Percentiles rank a stretch among this genome's conserved stretches.
These are phyloP conservation scores for Pocota personata DNA, from an alignment of 2,888 invertebrate species.

Conservation along the genomic window DNA sequence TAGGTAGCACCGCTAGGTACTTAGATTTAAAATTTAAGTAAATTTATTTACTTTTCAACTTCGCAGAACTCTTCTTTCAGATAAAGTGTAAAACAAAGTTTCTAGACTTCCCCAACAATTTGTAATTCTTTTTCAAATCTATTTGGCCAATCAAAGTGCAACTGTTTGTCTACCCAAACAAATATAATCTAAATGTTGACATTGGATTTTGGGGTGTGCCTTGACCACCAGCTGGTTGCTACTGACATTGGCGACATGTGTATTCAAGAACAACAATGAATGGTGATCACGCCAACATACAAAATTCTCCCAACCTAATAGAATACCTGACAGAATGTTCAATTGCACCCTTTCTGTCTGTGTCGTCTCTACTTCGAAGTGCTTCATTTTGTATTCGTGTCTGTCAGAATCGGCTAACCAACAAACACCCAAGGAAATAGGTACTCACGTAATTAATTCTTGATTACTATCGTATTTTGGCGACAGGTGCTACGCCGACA, in stretches of 20 bases:
- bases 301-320: constrained; percentile 12
- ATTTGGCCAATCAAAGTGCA: constrained; percentile 52
- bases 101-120: not conserved
- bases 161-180: constrained; percentile 58
- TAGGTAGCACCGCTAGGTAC: too few species aligned
- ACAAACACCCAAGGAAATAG: constrained; percentile 52
- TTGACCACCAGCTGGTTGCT: constrained; percentile 57
- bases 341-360: constrained; percentile 50
- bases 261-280: constrained; percentile 29
- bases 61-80: too few species aligned
- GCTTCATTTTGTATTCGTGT: constrained; percentile 41
- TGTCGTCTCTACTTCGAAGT: constrained; percentile 15
- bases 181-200: constrained; percentile 56
- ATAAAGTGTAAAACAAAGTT: not conserved
- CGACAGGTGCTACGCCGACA: constrained; percentile 60
- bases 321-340: constrained; percentile 63
- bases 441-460: constrained; percentile 67
- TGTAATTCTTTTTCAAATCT: constrained; percentile 26
- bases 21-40: too few species aligned
- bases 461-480: constrained; percentile 70
- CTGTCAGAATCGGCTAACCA: constrained; percentile 48
- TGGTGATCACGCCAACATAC: constrained; percentile 29
- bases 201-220: constrained; percentile 46
- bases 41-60: too few species aligned
- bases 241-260: constrained; percentile 52